Evolutionary conservation across 2,113 vertebrate species (phyloP), one percentile per base, ranked within the genome.

Genomic region (Phyllostomus hastatus): DNA sequence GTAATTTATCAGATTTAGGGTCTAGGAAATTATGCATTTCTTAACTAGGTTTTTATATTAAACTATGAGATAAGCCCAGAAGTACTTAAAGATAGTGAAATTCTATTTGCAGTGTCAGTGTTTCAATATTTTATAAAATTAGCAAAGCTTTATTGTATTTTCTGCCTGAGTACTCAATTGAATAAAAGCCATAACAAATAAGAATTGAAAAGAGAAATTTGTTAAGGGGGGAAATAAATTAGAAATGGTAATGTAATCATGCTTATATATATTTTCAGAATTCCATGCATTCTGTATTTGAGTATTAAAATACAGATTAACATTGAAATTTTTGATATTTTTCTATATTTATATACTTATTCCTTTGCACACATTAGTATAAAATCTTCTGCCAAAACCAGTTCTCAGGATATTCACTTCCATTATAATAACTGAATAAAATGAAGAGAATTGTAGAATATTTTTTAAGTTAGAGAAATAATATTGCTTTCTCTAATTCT

Each of bases 121-220:
- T 98, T 98, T 99, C 98, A 98, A 98, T 98, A 98, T 98, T 98
- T 97, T 98, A 98, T 98, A 96, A 97, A 98, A 98, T 99, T 98
- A 98, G 98, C 94, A 96, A 97, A 97, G 91, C 96, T 98, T 98
- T 98, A 98, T 98, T 98, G 92, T 98, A 98, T 98, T 98, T 98
- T 96, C 97, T 98, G 94, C 97, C 97, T 98, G 96, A 67, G 92
- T 92, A 97, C 95, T 98, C 97, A 81, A 26, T 97, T 98, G 97
- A 98, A 97, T 98, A 97, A 97, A 98, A 98, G 90, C 84, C 95
- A 94, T 97, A 98, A 98, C 99, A 98, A 99, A 98, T 98, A 98
- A 92, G 97, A 98, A 98, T 98, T 98, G 96, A 98, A 98, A 98
- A 97, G 97, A 97, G 97, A 97, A 98, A 98, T 98, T 98, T 97